These are phyloP conservation scores for Drosophila mimetica DNA, from an alignment of 2,888 invertebrate species.

Conservation along the genomic window DNA sequence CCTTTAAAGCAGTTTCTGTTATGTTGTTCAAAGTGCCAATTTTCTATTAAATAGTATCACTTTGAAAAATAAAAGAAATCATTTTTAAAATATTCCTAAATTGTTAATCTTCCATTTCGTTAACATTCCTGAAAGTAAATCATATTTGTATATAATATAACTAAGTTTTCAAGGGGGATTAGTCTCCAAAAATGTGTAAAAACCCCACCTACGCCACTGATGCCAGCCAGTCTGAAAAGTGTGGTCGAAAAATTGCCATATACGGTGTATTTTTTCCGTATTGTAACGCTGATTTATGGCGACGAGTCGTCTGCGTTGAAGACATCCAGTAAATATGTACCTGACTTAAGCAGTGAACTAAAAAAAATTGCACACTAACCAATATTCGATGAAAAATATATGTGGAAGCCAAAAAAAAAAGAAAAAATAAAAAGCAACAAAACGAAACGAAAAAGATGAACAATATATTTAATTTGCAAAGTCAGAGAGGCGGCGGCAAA, in stretches of 20 bases:
- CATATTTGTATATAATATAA: too few relatives aligned
- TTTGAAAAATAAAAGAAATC: too few relatives aligned
- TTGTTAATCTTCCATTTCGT: too few relatives aligned
- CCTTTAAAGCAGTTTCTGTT: too few relatives aligned
- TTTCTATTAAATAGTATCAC: too few relatives aligned
- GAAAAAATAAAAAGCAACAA: too few relatives aligned
- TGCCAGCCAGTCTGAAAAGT: slow-evolving; percentile 40
- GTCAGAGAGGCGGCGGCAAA: slow-evolving; percentile 6
- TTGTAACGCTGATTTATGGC: slow-evolving; percentile 54
- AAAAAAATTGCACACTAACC: slow-evolving; percentile 30
- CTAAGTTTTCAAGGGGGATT: neutral
- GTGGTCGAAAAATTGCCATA: slow-evolving; percentile 36
- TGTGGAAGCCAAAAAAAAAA: neutral
- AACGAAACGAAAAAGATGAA: neutral
- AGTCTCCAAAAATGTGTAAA: neutral
- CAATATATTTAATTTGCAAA: slow-evolving; percentile 38
- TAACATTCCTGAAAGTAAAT: too few relatives aligned
- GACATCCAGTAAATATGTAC: slow-evolving; percentile 24
- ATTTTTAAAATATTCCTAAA: too few relatives aligned
- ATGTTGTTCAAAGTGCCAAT: too few relatives aligned
- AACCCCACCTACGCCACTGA: slow-evolving; percentile 4
- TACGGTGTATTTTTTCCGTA: slow-evolving; percentile 32
- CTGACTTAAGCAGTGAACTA: slow-evolving; percentile 28
- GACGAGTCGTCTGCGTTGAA: slow-evolving; percentile 63
- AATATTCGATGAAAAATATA: slow-evolving; percentile 22